Evolutionary conservation across 53 echinoderm and acorn worm species (phyloP), one percentile per base, ranked within the genome.

Genomic region (Luidia sarsii): DNA sequence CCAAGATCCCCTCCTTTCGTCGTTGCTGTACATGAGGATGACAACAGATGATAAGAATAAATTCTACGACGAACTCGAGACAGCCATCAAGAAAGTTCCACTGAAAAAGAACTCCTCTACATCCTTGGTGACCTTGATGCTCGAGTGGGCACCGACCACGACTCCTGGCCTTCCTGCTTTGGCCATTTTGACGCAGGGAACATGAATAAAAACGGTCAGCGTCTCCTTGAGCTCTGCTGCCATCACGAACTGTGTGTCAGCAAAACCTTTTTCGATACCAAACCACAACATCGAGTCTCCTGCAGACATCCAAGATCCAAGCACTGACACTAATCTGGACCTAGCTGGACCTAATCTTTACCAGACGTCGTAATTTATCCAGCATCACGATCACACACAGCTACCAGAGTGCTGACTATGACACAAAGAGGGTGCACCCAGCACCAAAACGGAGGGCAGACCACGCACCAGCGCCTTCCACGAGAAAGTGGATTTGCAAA

Each of bases 301-400:
- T 82, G 87, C 72, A 48, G 34, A 69, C 87, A 87, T 11, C 87
- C 80, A 1, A 69, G 63, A 16, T 87, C 87, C 15, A 55, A 57
- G 13, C 61, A 87, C 30, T 80, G 87, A 63, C 80, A 87, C 70
- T 80, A n/a, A n/a, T n/a, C n/a, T n/a, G n/a, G n/a, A n/a, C n/a
- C n/a, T n/a, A 80, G 33, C 32, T 80, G 24, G 70, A 80, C 55
- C 50, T 60, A 2, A 38, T 79, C 49, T 14, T 87, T 16, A 34
- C 36, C 35, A 68, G 80, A 36, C 57, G 48, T 28, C 23, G 14
- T 46, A 1, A 10, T 7, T 13, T 65, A 20, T 13, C n/a, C 9
- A 19, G 23, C 2, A 25, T 71, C n/a, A 50, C 2, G 1, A 15
- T 18, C 13, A 33, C 25, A 0, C 33, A 33, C 7, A 50, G 32